Percentiles rank a stretch among this genome's conserved stretches.
Evolutionary conservation across 1,140 invertebrate species (phyloP).

Genomic region (Amyelois transitella): DNA sequence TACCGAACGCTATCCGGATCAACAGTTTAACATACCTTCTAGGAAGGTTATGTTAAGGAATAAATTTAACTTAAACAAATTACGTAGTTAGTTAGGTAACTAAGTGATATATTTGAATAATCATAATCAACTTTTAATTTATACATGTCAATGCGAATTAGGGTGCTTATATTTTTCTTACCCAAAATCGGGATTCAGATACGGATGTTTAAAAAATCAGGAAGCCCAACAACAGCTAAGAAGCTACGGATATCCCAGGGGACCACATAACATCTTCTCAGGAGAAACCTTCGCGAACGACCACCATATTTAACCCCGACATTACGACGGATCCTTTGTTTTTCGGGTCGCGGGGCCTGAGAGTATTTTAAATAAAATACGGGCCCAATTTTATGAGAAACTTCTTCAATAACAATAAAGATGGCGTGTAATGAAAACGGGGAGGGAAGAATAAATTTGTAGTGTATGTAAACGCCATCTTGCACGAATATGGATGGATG

Average conservation of each 20-base stretch:
- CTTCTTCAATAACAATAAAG: not conserved
- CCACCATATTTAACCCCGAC: not conserved
- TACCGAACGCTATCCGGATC: too few relatives aligned
- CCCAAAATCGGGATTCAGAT: not conserved
- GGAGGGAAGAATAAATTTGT: not conserved
- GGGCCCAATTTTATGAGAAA: not conserved
- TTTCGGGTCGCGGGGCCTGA: not conserved
- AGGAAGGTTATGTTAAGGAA: too few relatives aligned
- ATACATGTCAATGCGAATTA: too few relatives aligned
- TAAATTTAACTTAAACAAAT: too few relatives aligned
- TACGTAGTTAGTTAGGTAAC: too few relatives aligned
- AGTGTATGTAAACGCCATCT: too few relatives aligned
- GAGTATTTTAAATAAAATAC: not conserved
- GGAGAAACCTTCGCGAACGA: not conserved
- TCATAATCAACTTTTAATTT: too few relatives aligned
- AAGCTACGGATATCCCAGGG: not conserved
- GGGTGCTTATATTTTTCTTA: too few relatives aligned
- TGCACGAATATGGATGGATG: not conserved
- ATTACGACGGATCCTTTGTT: not conserved
- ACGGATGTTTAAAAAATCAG: not conserved
- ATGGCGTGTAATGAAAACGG: not conserved
- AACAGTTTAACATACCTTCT: too few relatives aligned
- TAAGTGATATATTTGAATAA: too few relatives aligned
- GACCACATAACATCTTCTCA: not conserved
- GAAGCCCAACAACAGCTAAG: not conserved